phyloP scores from a whole-genome alignment of 1,140 invertebrate genomes.

The Odontomachus brunneus region DNA sequence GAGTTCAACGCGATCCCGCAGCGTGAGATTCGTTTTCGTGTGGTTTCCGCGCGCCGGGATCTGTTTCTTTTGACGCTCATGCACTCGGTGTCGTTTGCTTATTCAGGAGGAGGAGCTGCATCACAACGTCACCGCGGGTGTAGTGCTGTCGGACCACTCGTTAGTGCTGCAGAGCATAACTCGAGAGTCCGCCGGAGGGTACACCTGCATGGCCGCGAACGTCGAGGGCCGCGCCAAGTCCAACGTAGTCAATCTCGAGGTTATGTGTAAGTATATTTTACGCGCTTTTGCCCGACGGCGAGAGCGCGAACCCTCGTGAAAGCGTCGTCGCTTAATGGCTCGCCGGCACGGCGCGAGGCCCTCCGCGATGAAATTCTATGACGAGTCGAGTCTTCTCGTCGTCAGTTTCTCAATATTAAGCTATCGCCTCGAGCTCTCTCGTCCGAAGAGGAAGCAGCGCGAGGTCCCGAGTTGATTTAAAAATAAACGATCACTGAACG shows the following conservation, averaged over 20 bases:
- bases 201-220: conserved; percentile 87
- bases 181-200: conserved; percentile 86
- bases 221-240: conserved; percentile 87
- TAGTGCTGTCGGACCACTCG: conserved; percentile 87
- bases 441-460: background rate
- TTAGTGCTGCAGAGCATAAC: conserved; percentile 87
- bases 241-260: conserved; percentile 85
- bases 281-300: background rate
- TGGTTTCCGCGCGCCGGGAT: background rate
- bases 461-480: too few relatives aligned
- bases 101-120: conserved; percentile 85
- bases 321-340: conserved; percentile 28
- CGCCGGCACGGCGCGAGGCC: conserved; percentile 1
- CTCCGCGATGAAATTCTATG: background rate
- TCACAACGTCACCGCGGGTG: conserved; percentile 86
- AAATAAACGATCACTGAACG: too few relatives aligned
- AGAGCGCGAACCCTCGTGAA: conserved; percentile 14
- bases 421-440: too few relatives aligned
- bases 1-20: too few relatives aligned
- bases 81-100: conserved; percentile 57
- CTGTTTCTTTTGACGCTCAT: conserved; percentile 51
- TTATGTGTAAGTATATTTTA: conserved; percentile 87
- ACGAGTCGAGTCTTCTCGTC: background rate
- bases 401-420: background rate
- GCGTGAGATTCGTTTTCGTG: background rate